These are phyloP conservation scores for Asobara japonica DNA, from an alignment of 1,140 invertebrate species.

Conservation along the genomic window DNA sequence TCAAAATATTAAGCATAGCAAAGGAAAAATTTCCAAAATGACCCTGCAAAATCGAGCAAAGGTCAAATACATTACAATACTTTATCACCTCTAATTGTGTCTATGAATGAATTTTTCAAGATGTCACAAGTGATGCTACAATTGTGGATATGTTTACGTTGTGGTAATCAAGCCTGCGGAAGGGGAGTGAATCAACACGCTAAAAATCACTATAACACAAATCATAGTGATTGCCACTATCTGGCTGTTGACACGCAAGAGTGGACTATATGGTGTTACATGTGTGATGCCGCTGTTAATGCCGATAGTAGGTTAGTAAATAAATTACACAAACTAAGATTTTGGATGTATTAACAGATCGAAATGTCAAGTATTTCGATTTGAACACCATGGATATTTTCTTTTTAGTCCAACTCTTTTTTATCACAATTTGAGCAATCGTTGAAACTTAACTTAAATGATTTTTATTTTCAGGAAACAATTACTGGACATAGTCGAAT, in stretches of 20 bases:
- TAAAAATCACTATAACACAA: slow-evolving; percentile 78
- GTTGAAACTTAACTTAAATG: too few relatives aligned
- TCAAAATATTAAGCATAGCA: too few relatives aligned
- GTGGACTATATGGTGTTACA: slow-evolving; percentile 82
- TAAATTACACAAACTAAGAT: background rate
- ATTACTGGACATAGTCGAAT: slow-evolving; percentile 73
- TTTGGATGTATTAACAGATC: too few relatives aligned
- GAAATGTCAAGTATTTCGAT: too few relatives aligned
- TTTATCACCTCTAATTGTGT: too few relatives aligned
- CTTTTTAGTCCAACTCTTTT: too few relatives aligned
- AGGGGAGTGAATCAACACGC: slow-evolving; percentile 78
- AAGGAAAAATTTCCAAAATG: too few relatives aligned
- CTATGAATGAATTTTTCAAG: too few relatives aligned
- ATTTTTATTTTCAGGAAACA: slow-evolving; percentile 67
- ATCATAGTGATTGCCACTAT: slow-evolving; percentile 80
- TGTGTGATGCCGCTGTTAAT: slow-evolving; percentile 72
- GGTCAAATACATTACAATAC: too few relatives aligned
- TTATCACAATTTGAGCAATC: too few relatives aligned
- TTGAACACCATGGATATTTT: too few relatives aligned
- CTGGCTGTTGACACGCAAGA: slow-evolving; percentile 77
- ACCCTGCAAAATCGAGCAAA: too few relatives aligned
- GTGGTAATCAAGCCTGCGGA: slow-evolving; percentile 82
- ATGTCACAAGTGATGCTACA: slow-evolving; percentile 44
- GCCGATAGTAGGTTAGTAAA: slow-evolving; percentile 49
- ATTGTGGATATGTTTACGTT: slow-evolving; percentile 77